Base-by-base conservation (phyloP, 2,797 vertebrate species). In the Myiothlypis coronata region DNA sequence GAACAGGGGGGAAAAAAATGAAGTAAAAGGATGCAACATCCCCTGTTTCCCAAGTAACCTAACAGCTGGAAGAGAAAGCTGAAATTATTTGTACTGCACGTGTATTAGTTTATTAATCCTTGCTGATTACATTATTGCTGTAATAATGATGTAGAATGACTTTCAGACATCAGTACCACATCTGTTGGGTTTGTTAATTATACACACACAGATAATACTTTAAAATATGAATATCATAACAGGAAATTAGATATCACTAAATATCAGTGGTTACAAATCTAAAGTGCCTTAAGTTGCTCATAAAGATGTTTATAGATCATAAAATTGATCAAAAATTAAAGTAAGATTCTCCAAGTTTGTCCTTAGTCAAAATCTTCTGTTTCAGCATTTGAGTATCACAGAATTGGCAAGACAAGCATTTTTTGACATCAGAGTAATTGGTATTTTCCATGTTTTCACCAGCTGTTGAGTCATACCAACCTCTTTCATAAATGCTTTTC, bases 401-500 rank as follows among this genome's bases (percentile, higher is more conserved):
- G 11, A 65, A 44, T 27, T 49, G 76, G 5, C 9, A 79, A 79
- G 20, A 63, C 12, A 6, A 70, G 23, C 32, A 57, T 18, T 74
- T 81, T 78, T 41, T 86, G 4, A 27, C 39, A 74, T 26, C 21
- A 64, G 9, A 71, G 3, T 3, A 84, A 87, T 1, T 4, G 6
- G 8, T 16, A 59, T 17, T 70, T 69, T 30, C 71, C 26, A 37
- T 2, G 1, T 68, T 84, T 20, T 34, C 35, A 64, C 4, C 52
- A 78, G 30, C 28, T 60, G 12, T 23, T 87, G 10, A 59, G n/a
- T 68, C 64, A 96, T 74, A 98, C 98, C 93, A 96, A 99, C 99
- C 99, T 99, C 99, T 95, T 99, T 99, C 99, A 99, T 99, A 96
- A 99, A 99, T 27, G 98, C 99, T 96, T 99, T 99, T 91, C 99